phyloP scores from a whole-genome alignment of 2,797 vertebrate genomes.

The Sylvia borin region DNA sequence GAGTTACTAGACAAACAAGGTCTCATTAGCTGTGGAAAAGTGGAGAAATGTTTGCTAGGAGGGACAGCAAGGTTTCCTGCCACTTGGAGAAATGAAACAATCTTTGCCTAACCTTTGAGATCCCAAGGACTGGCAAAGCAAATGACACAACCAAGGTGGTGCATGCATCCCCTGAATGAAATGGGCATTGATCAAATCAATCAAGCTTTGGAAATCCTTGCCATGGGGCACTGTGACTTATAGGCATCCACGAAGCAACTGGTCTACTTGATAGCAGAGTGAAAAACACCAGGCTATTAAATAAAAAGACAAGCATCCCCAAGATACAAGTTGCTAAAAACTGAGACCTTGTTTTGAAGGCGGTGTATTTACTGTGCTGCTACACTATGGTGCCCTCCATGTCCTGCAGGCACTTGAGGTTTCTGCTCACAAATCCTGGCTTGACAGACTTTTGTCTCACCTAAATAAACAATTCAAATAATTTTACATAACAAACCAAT shows the following conservation, averaged over 20 bases:
- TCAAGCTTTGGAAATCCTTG: background rate
- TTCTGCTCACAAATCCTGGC: background rate
- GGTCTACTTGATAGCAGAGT: background rate
- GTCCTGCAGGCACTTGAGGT: rapidly evolving
- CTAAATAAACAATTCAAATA: background rate
- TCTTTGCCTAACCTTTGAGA: background rate
- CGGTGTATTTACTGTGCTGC: background rate
- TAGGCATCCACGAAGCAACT: background rate
- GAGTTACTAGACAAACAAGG: background rate
- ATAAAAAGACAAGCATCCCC: background rate
- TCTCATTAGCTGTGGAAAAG: background rate
- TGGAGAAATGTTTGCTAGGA: background rate
- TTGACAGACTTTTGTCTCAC: background rate
- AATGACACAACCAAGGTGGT: rapidly evolving
- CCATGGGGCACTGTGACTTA: background rate
- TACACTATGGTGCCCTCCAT: rapidly evolving
- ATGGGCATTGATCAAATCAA: rapidly evolving
- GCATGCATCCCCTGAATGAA: rapidly evolving
- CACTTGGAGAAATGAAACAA: background rate
- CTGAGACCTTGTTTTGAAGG: background rate
- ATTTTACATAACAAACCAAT: background rate
- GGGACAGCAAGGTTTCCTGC: background rate
- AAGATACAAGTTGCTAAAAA: background rate
- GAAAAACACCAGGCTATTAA: background rate
- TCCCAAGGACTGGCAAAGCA: background rate